Base-by-base conservation (phyloP, 2,888 invertebrate genomes). In the Micoletzkya japonica region DNA sequence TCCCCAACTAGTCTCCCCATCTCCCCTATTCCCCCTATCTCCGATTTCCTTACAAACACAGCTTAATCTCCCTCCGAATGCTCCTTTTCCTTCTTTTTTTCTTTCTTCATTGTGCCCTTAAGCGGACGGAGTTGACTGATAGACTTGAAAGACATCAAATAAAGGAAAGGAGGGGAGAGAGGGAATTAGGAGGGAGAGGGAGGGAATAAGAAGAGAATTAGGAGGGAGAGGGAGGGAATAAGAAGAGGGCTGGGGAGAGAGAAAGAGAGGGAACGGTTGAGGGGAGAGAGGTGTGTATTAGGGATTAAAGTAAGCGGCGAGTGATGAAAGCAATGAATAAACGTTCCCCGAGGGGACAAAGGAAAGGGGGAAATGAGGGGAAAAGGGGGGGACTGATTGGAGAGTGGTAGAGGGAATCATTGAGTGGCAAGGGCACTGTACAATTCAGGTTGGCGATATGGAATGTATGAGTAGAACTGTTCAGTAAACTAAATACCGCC, bases 1-100 rank as follows among this genome's bases (percentile, higher is more conserved):
- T 58, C 37, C 58, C 58, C 36, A 37, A 37, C 58, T 58, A 58
- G 58, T 58, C n/a, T n/a, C 37, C 37, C 30, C 36, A 37, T 58
- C 58, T 58, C 24, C 36, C 58, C 37, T 24, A 6, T 3, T 58
- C 58, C 37, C n/a, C n/a, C n/a, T n/a, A n/a, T n/a, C 39, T 57
- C 34, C 26, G 36, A 37, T n/a, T n/a, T 37, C 36, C 26, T 17
- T 36, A 34, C 37, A 58, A 58, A 37, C 58, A 58, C 58, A 26
- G 17, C 36, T 37, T 58, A 58, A 58, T 58, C 58, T 58, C 58
- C 34, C 32, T 34, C 57, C 32, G 30, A 7, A 17, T 39, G 7
- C 17, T 39, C 39, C 39, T 10, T 39, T 17, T 39, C 39, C n/a
- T 39, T 58, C 58, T 26, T 4, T 36, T 58, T 58, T 4, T 58